phyloP scores from a whole-genome alignment of 2,113 vertebrate genomes.

The Dicentrarchus labrax region DNA sequence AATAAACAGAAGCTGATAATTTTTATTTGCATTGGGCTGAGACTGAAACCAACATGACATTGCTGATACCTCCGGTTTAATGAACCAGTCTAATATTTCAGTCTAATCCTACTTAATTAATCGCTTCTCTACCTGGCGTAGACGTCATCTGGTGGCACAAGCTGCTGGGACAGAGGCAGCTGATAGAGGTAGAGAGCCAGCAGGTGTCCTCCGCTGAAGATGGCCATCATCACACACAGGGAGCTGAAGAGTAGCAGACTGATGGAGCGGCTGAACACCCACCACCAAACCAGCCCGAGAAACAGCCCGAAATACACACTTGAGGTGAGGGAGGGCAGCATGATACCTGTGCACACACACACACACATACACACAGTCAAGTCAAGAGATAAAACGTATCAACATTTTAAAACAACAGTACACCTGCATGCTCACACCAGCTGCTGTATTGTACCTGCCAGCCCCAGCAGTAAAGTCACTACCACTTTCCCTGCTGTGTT shows the following conservation, averaged over 20 bases:
- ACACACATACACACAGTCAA: conserved; percentile 13
- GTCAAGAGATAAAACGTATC: not conserved
- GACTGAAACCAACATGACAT: not conserved
- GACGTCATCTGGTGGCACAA: conserved; percentile 83
- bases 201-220: conserved; percentile 86
- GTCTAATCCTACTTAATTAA: not conserved
- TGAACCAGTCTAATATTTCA: not conserved
- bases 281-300: conserved; percentile 86
- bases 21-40: too few relatives aligned
- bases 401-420: not conserved
- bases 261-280: conserved; percentile 82
- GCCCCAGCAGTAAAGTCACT: conserved; percentile 84
- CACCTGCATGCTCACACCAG: not conserved
- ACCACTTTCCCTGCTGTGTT: conserved; percentile 84
- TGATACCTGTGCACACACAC: conserved; percentile 79
- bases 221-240: conserved; percentile 85
- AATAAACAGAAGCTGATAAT: too few relatives aligned
- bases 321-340: conserved; percentile 85
- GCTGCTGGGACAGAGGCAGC: conserved; percentile 82
- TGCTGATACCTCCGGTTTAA: not conserved
- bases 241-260: conserved; percentile 83
- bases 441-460: conserved; percentile 83
- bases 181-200: conserved; percentile 87
- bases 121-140: conserved; percentile 81
- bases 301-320: conserved; percentile 86